A percentile compares a stretch with the other conserved stretches of the same genome.
phyloP scores from a whole-genome alignment of 2,888 invertebrate species.

The Apantesis nais region DNA sequence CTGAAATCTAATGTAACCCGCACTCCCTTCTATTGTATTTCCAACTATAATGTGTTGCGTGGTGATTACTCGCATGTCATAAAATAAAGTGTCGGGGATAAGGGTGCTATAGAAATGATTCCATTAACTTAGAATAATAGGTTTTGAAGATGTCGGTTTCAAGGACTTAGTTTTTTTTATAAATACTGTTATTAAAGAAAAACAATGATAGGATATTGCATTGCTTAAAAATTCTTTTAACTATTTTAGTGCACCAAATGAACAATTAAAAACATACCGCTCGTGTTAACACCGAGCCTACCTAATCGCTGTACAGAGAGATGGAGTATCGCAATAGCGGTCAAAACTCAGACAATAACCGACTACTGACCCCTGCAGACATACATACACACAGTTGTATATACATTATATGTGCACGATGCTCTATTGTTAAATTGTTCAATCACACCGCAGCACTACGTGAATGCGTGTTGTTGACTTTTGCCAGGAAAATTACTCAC shows the following conservation, averaged over 20 bases:
- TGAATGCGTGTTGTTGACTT: slow-evolving; percentile 21
- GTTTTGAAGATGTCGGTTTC: too few species aligned
- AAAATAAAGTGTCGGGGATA: not conserved
- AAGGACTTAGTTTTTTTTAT: too few species aligned
- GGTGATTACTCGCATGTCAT: too few species aligned
- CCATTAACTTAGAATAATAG: not conserved
- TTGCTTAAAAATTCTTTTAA: not conserved
- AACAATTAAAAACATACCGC: slow-evolving; percentile 1
- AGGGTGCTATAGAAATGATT: not conserved
- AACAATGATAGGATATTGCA: not conserved
- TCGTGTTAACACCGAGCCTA: slow-evolving; percentile 11
- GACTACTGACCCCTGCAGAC: slow-evolving; percentile 45
- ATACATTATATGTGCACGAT: slow-evolving; percentile 15
- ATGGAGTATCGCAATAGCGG: slow-evolving; percentile 33
- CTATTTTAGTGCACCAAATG: not conserved
- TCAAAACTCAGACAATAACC: slow-evolving; percentile 48
- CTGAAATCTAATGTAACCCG: not conserved
- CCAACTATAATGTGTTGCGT: too few species aligned
- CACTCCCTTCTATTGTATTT: not conserved
- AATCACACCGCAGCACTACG: slow-evolving; percentile 28
- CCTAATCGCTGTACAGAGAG: slow-evolving; percentile 17
- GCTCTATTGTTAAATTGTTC: slow-evolving; percentile 52
- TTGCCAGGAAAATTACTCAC: slow-evolving; percentile 17
- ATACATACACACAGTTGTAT: slow-evolving; percentile 18
- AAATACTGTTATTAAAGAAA: too few species aligned